Base-by-base conservation (phyloP, 2,888 invertebrate genomes). In the Anarsia innoxiella region DNA sequence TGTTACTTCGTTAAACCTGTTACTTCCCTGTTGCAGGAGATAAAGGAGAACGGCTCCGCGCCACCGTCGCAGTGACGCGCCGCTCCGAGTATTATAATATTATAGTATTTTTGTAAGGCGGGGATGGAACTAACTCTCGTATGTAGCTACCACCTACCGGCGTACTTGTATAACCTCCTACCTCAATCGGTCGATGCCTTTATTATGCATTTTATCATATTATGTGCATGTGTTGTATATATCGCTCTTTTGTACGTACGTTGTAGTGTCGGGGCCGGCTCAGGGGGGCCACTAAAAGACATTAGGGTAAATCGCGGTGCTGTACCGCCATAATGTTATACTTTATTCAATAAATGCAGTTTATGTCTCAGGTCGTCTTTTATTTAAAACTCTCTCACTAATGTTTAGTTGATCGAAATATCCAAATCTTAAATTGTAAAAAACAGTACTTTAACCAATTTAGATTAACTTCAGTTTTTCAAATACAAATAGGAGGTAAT, bases 331-430 rank as follows among this genome's bases (percentile, higher is more conserved):
- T 8, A 14, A 15, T n/a, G 14, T 1, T 25, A 26, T 6, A 23
- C 23, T 33, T 34, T 34, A 32, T n/a, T 32, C n/a, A 27, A 31
- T 32, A 34, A 34, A 34, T 27, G 27, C 34, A 34, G 26, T 34
- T 34, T 34, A 34, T 34, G 34, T 34, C 27, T 15, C 8, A 9
- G 11, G 6, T 14, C 10, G 28, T 5, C 3, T 28, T 28, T 28
- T 6, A 28, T 28, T 28, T 28, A 3, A 19, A n/a, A n/a, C n/a
- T 19, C 6, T 19, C 4, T 19, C 3, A 19, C 19, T 19, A 19
- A 19, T 6, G 19, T 6, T 19, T 5, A 19, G 19, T 19, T 19
- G n/a, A n/a, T n/a, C n/a, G n/a, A n/a, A n/a, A n/a, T n/a, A n/a
- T n/a, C n/a, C n/a, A n/a, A n/a, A n/a, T n/a, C n/a, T n/a, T n/a